Evolutionary conservation across 2,797 vertebrate genomes (phyloP).

Genomic region (Danio choprae): DNA sequence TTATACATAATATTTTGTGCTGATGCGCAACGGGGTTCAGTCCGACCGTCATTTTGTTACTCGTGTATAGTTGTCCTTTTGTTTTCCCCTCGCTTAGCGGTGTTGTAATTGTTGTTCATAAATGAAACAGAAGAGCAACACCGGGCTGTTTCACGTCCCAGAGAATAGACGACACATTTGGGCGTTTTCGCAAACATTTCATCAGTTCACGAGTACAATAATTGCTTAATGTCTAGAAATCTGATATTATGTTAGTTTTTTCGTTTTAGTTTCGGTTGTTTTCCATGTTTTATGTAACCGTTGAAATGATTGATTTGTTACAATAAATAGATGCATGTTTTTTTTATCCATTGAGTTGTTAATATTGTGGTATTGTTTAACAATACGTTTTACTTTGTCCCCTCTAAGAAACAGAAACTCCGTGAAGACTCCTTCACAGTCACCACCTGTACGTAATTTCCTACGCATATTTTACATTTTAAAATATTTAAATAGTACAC

Average conservation of each 20-base stretch:
- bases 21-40: not conserved
- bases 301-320: not conserved
- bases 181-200: not conserved
- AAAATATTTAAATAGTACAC: not conserved
- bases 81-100: not conserved
- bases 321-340: not conserved
- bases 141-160: not conserved
- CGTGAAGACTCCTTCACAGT: slow-evolving; percentile 82
- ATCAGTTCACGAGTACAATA: not conserved
- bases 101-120: slow-evolving; percentile 12
- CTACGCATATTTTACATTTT: not conserved
- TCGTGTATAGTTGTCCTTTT: slow-evolving; percentile 9
- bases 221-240: not conserved
- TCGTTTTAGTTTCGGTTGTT: too few species aligned
- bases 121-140: slow-evolving; percentile 1
- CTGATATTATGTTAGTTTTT: not conserved
- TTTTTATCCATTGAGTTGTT: not conserved
- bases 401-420: slow-evolving; percentile 79
- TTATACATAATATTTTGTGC: not conserved
- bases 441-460: slow-evolving; percentile 73
- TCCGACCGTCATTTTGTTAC: not conserved
- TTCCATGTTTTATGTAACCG: not conserved
- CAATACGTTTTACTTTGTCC: slow-evolving; percentile 32
- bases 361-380: not conserved
- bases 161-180: not conserved